These are phyloP conservation scores for Erannis defoliaria DNA, from an alignment of 2,888 invertebrate species.

Conservation along the genomic window DNA sequence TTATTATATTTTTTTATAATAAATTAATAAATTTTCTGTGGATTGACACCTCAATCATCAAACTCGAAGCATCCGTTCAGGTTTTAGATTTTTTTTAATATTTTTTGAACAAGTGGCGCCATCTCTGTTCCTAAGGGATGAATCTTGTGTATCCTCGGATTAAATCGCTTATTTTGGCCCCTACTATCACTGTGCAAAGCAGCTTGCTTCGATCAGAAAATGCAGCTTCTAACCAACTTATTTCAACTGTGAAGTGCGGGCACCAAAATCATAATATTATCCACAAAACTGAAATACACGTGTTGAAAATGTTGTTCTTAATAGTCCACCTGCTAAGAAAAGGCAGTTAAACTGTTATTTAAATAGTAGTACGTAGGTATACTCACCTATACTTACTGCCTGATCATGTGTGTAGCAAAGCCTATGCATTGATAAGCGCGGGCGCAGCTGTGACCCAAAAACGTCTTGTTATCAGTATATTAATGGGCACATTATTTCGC, in stretches of 20 bases:
- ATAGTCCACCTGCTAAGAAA: neutral
- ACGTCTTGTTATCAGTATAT: conserved; percentile 52
- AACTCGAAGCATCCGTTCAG: too few relatives aligned
- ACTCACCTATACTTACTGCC: conserved; percentile 30
- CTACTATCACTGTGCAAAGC: too few relatives aligned
- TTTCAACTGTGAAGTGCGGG: neutral
- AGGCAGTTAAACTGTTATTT: conserved; percentile 51
- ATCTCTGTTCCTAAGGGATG: too few relatives aligned
- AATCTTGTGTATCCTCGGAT: too few relatives aligned
- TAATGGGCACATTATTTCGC: conserved; percentile 20
- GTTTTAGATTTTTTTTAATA: too few relatives aligned
- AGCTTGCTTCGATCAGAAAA: too few relatives aligned
- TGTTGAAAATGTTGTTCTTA: neutral
- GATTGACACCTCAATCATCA: too few relatives aligned
- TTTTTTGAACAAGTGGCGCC: too few relatives aligned
- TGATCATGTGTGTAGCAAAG: conserved; percentile 62
- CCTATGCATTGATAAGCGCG: conserved; percentile 60
- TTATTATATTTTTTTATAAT: too few relatives aligned
- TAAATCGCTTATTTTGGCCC: too few relatives aligned
- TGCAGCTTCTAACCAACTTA: neutral
- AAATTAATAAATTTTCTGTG: too few relatives aligned
- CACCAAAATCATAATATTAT: neutral
- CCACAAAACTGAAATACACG: neutral
- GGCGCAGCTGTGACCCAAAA: conserved; percentile 82
- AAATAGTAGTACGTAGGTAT: conserved; percentile 1